Percentiles rank a stretch among this genome's conserved stretches.
These are phyloP conservation scores for Brachycybe producta DNA, from an alignment of 2,888 invertebrate genomes.

Conservation along the genomic window DNA sequence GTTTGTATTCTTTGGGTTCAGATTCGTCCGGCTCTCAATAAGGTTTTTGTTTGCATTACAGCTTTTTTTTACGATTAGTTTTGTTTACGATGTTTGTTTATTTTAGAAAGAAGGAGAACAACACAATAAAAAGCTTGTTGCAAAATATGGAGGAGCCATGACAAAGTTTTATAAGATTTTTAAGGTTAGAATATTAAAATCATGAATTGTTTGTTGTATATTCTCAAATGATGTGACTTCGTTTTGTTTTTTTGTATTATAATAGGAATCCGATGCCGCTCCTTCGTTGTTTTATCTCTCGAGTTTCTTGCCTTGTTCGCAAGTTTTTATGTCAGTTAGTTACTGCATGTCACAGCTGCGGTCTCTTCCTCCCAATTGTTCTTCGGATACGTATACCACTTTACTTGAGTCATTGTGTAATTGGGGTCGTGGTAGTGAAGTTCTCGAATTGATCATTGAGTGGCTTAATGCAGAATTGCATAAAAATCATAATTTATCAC, in stretches of 20 bases:
- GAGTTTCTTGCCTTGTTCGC: slow-evolving; percentile 7
- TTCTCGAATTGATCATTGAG: slow-evolving; percentile 2
- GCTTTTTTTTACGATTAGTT: no score
- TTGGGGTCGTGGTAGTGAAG: slow-evolving; percentile 5
- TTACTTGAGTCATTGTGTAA: slow-evolving; percentile 8
- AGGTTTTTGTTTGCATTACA: no score
- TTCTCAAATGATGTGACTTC: not conserved
- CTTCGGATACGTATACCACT: not conserved
- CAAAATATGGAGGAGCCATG: no score
- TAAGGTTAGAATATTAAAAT: no score
- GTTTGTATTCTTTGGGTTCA: slow-evolving; percentile 5
- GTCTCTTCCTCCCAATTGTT: not conserved
- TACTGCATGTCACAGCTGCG: slow-evolving; percentile 11
- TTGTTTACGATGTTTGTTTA: no score
- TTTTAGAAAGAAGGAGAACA: no score
- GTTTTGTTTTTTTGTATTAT: not conserved
- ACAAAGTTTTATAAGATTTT: no score
- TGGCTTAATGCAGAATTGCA: slow-evolving; percentile 4
- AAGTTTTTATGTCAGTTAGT: slow-evolving; percentile 1
- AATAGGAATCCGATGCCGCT: slow-evolving; percentile 5
- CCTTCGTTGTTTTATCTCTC: slow-evolving; percentile 9
- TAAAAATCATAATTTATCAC: no score
- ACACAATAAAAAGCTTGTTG: no score
- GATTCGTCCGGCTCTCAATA: no score
- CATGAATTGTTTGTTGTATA: no score